Evolutionary conservation across 1,140 invertebrate species (phyloP).

Genomic region (Bombus soroeensis): DNA sequence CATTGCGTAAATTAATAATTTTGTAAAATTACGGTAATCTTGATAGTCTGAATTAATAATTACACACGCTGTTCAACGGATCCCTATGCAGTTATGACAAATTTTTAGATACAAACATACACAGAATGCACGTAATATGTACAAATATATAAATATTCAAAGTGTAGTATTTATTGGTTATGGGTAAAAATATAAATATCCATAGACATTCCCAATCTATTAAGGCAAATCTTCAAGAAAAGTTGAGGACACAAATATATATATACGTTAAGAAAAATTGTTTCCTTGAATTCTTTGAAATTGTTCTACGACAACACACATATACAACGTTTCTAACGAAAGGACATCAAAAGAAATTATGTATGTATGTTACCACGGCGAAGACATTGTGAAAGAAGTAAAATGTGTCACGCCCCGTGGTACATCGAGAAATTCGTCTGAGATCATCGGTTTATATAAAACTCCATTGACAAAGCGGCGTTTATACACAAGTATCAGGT

Average conservation of each 20-base stretch:
- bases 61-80: no score
- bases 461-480: constrained; percentile 33
- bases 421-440: constrained; percentile 28
- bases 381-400: not conserved
- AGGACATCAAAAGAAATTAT: not conserved
- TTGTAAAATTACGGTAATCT: no score
- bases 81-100: no score
- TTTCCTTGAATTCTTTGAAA: not conserved
- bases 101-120: no score
- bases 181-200: no score
- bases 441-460: constrained; percentile 41
- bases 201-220: no score
- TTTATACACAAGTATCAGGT: constrained; percentile 34
- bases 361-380: not conserved
- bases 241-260: not conserved
- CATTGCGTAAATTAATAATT: no score
- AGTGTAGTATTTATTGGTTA: no score
- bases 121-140: no score
- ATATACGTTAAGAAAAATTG: not conserved
- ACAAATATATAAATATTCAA: no score
- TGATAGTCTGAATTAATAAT: no score
- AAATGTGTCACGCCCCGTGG: not conserved
- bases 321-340: not conserved
- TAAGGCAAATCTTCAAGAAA: not conserved
- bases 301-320: no score